Base-by-base conservation (phyloP, 1,140 invertebrate genomes). In the Drosophila lini region DNA sequence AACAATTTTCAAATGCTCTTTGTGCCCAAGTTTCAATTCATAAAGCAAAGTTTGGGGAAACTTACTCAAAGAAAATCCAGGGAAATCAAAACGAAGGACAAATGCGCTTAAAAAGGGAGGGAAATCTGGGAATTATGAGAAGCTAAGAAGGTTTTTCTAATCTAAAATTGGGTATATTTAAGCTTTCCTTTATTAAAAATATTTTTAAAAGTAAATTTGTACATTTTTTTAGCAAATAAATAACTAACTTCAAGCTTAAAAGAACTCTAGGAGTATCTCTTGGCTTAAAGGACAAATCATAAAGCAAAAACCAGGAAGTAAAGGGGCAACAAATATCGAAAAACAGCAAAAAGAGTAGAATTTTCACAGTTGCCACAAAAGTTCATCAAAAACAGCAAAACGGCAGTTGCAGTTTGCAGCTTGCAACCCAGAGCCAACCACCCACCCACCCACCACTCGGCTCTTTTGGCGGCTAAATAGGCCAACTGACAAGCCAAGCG, bases 361-460 rank as follows among this genome's bases (percentile, higher is more conserved):
- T 81, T 75, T 57, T 63, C 45, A 42, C 40, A 53, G 79, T 71
- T 73, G 67, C 53, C 28, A 44, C 61, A 86, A 80, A 86, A 86
- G 84, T 86, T 88, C 63, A 86, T 88, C 80, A 86, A 80, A 79
- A 70, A 38, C 48, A 63, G 57, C 71, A 71, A 64, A 76, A 67
- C 71, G 52, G 73, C 71, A 62, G 53, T 63, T 74, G 55, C 58
- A 74, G 65, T 60, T 36, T 65, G 62, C 59, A 63, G 25, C 25
- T 28, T 28, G 25, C 32, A 19, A 42, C 60, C 40, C 34, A 25
- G 28, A 45, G 45, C 75, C 80, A 58, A 71, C 81, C 81, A 44
- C 71, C 81, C 76, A 44, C 16, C 41, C 41, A 34, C 31, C 16
- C 50, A 13, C 10, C 50, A 80, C 71, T 60, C 48, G 36, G 15